Evolutionary conservation across 53 echinoderm and acorn worm species (phyloP).

Genomic region (Holothuria leucospilota): DNA sequence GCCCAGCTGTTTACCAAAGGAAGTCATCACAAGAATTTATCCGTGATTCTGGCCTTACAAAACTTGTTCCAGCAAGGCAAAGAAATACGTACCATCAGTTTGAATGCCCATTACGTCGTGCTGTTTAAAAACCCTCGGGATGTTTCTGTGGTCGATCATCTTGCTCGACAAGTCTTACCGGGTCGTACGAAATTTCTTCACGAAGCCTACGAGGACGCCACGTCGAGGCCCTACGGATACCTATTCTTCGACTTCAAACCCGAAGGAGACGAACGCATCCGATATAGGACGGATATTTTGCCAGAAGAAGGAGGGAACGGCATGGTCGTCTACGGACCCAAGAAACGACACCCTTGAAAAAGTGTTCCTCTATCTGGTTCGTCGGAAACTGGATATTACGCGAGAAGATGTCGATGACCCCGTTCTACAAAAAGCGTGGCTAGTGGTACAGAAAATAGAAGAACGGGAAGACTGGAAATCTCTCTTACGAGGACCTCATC

Average conservation of each 20-base stretch:
- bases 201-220: constrained; percentile 45
- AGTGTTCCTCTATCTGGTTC: background rate
- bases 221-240: constrained; percentile 41
- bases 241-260: constrained; percentile 65
- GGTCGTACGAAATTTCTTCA: constrained; percentile 29
- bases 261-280: constrained; percentile 33
- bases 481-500: too few species aligned
- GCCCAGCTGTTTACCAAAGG: constrained; percentile 25
- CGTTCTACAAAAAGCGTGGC: too few species aligned
- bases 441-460: too few species aligned
- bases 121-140: constrained; percentile 57
- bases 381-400: background rate
- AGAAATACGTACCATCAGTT: constrained; percentile 45
- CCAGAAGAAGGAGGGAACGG: background rate
- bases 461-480: too few species aligned
- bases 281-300: constrained; percentile 51
- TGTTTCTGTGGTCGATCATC: constrained; percentile 7
- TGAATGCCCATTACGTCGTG: constrained; percentile 53
- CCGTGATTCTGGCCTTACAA: constrained; percentile 13
- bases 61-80: constrained; percentile 37
- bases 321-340: background rate
- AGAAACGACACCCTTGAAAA: background rate
- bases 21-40: constrained; percentile 49
- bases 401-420: too few species aligned
- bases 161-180: constrained; percentile 35